Conservation (phyloP, 2,113 vertebrate species). For the Hoplias malabaricus region DNA sequence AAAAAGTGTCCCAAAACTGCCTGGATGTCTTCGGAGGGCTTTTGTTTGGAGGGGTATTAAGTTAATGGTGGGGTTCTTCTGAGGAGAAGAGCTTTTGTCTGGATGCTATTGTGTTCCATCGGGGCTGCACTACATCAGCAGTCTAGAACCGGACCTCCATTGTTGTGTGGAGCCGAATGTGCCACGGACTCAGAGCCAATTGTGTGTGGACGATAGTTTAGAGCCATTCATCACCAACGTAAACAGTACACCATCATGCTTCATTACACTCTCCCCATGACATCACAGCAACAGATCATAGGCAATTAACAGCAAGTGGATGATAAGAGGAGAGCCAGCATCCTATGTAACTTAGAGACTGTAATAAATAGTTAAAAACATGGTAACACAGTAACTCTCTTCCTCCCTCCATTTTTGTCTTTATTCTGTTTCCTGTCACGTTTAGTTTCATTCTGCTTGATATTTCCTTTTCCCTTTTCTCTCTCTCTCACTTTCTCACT, state of each 20-base stretch:
- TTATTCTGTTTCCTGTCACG: too few species aligned
- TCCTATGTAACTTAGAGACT: too few species aligned
- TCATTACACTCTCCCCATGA: background rate
- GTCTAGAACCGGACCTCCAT: background rate
- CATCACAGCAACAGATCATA: background rate
- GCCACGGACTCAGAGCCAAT: background rate
- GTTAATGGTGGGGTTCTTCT: background rate
- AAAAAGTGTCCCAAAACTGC: background rate
- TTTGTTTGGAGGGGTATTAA: background rate
- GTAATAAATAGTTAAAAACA: too few species aligned
- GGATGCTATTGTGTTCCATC: background rate
- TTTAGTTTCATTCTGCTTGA: too few species aligned
- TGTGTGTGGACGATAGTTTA: background rate
- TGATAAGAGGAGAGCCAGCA: too few species aligned
- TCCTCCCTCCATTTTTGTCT: too few species aligned
- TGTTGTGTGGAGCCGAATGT: background rate
- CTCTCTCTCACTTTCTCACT: too few species aligned
- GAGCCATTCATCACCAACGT: background rate
- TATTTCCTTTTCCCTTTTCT: too few species aligned
- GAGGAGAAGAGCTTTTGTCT: background rate
- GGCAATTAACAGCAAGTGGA: background rate
- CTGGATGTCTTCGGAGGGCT: background rate
- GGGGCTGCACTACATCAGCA: background rate
- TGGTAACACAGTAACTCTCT: too few species aligned
- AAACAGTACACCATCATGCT: background rate